A percentile compares a stretch with the other conserved stretches of the same genome.
Evolutionary conservation across 2,888 invertebrate genomes (phyloP).

Genomic region (Apeira syringaria): DNA sequence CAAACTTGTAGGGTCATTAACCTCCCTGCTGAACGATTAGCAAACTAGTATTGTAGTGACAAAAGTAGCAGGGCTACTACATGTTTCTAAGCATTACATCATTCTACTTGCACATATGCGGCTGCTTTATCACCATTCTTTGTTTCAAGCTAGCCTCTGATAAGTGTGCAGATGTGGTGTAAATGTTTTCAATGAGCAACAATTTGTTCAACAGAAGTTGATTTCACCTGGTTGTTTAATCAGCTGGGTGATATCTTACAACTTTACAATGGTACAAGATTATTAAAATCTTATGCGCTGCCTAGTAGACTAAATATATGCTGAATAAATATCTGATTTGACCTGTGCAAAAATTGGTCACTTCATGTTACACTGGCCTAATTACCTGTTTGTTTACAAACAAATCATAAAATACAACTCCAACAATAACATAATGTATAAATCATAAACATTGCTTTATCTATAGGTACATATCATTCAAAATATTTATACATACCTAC

Average conservation of each 20-base stretch:
- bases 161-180: slow-evolving; percentile 6
- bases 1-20: slow-evolving; percentile 35
- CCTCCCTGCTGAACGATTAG: slow-evolving; percentile 14
- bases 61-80: slow-evolving; percentile 13
- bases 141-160: slow-evolving; percentile 13
- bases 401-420: slow-evolving; percentile 18
- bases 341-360: neutral
- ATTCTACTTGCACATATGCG: slow-evolving; percentile 30
- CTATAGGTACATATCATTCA: neutral
- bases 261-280: neutral
- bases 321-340: neutral
- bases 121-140: slow-evolving; percentile 17
- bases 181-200: neutral
- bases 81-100: slow-evolving; percentile 43
- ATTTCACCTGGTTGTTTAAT: slow-evolving; percentile 10
- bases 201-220: slow-evolving; percentile 6
- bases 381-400: slow-evolving; percentile 28
- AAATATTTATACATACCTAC: too few species aligned
- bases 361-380: slow-evolving; percentile 5
- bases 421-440: slow-evolving; percentile 9
- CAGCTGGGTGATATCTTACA: slow-evolving; percentile 8
- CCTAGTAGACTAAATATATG: too few species aligned
- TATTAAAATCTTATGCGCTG: too few species aligned
- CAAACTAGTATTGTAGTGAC: slow-evolving; percentile 4
- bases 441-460: slow-evolving; percentile 12